Evolutionary conservation across 2,888 invertebrate genomes (phyloP), one percentile per base, ranked within the genome.

Genomic region (Coremacera marginata): DNA sequence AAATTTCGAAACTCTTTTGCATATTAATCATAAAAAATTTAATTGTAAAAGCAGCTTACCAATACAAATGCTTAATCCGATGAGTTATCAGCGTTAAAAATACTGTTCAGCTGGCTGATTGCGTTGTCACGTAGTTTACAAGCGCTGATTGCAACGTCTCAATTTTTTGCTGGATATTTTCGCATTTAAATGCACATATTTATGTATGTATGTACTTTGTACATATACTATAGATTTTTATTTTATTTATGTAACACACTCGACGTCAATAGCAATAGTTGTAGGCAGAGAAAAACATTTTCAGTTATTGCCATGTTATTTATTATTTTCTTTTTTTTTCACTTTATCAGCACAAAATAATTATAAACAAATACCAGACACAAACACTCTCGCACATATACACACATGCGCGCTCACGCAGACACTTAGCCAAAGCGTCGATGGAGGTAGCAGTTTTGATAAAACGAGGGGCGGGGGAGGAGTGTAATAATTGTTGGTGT

Each of bases 301-400:
- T 19, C 25, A 31, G 19, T 5, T 11, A 55, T 62, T 25, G 14
- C 25, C 60, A 68, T 22, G 51, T 68, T 68, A 62, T 31, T 68
- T 68, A 62, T 31, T 71, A 22, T 62, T 44, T 27, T 16, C 25
- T 27, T 37, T 72, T 62, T 25, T 68, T 51, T 65, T 49, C 68
- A 51, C 51, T 62, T 62, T 72, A 62, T 72, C 72, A 60, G 62
- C 60, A 49, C 44, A 62, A 72, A 71, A 60, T 71, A 71, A 72
- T 72, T 72, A 72, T 72, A 72, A 72, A 72, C 72, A 72, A 72
- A 72, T 62, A 49, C 25, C 34, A 62, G 16, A 44, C 22, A 68
- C 44, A 57, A 57, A 57, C 25, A 57, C 57, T 25, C 22, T 22
- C 68, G 49, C 14, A 51, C 25, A 57, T 16, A 16, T 4, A 55